Percentiles rank a stretch among this genome's conserved stretches.
These are phyloP conservation scores for Osmerus eperlanus DNA, from an alignment of 2,113 vertebrate species.

Conservation along the genomic window DNA sequence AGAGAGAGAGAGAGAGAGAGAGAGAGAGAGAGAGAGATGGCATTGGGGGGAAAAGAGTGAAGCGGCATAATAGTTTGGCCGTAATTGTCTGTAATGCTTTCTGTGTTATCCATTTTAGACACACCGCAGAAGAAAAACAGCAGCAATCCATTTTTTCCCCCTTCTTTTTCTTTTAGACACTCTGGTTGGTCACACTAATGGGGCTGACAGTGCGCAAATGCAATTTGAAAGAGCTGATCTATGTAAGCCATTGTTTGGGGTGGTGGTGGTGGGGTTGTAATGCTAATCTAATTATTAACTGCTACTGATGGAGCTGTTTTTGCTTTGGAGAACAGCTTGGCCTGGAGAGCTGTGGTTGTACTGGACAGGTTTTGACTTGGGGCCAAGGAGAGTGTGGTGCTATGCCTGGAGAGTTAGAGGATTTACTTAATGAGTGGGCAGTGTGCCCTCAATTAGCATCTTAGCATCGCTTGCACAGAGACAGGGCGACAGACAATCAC, in stretches of 20 bases:
- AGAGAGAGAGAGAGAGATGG: background rate
- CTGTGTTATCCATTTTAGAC: conserved; percentile 89
- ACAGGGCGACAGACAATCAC: too few species aligned
- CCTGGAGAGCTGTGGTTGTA: background rate
- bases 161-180: conserved; percentile 72
- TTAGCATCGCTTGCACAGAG: too few species aligned
- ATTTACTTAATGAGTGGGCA: background rate
- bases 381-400: background rate
- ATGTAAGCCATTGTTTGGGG: conserved; percentile 85
- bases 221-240: conserved; percentile 94
- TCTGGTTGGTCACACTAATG: conserved; percentile 86
- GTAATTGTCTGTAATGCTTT: conserved; percentile 90
- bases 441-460: too few species aligned
- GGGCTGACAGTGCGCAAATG: conserved; percentile 92
- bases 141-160: conserved; percentile 80
- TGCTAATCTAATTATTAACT: conserved; percentile 96
- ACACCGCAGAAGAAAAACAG: conserved; percentile 83
- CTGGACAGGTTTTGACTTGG: background rate
- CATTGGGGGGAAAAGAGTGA: conserved; percentile 25
- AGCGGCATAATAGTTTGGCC: conserved; percentile 74
- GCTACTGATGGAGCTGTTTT: conserved; percentile 78
- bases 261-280: conserved; percentile 56
- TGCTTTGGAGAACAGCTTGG: conserved; percentile 49
- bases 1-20: conserved; percentile 50
- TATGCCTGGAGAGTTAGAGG: background rate